Base-by-base conservation (phyloP, 2,797 vertebrate genomes). In the Gymnothorax reevesii region DNA sequence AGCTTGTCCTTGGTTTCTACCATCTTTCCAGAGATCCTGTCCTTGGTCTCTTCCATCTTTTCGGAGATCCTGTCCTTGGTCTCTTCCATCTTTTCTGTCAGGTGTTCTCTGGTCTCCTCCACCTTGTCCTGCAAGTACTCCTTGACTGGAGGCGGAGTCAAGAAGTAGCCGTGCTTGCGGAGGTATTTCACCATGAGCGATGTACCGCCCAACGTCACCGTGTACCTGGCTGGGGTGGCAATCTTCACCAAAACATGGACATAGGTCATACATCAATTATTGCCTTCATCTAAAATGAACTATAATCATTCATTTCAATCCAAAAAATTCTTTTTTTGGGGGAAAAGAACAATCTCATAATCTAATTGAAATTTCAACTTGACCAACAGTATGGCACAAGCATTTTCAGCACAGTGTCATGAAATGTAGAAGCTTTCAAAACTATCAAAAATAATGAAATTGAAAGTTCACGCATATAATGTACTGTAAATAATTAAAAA, bases 101-200 rank as follows among this genome's bases (percentile, higher is more conserved):
- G 88, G 86, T 94, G 96, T 90, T 97, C 98, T 88, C 97, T 98
- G 0, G 98, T 99, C 90, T 97, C 98, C 90, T 97, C 98, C 98
- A 99, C 99, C 89, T 95, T 97, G 92, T 98, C 98, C 90, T 99
- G 98, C 2, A 99, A 86, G 92, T 99, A 99, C 9, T 97, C 97
- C 85, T 96, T 99, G 12, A 99, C 98, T 0, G 97, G 97, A 1
- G 98, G 98, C 0, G 98, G 98, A 0, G 98, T 99, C n/a, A 97
- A 95, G 89, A 99, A 92, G 93, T 99, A 97, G 90, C 97, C 97
- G 0, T 92, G 95, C 88, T 95, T 97, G 33, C 98, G 96, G 2
- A 99, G 95, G 83, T 99, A 99, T 91, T 98, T 97, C 82, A 99
- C 96, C 0, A 96, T 95, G 54, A 98, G 89, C 0, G 98, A 99